Conservation (phyloP, 2,113 vertebrate species). For the Neodon shergylaensis region DNA sequence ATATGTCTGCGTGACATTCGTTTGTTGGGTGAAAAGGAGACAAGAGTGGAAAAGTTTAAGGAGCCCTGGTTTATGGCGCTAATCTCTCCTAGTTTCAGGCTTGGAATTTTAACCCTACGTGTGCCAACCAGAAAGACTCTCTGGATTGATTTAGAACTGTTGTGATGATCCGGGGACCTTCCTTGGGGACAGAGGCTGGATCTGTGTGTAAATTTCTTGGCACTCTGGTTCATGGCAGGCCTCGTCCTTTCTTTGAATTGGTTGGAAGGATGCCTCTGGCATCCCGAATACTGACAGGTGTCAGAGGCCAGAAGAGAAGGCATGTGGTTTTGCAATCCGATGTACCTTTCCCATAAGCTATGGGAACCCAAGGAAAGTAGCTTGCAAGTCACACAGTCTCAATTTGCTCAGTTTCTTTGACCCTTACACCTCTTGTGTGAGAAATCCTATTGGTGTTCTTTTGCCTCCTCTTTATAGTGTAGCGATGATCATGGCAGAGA, state of each 20-base stretch:
- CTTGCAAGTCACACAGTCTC: accelerated
- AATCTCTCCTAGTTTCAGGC: background rate
- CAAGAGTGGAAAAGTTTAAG: background rate
- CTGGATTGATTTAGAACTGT: accelerated
- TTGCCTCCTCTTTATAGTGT: accelerated
- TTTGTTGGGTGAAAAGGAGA: too few species aligned
- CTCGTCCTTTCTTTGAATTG: background rate
- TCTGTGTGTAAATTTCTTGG: background rate
- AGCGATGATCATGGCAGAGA: accelerated
- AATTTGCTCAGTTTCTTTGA: background rate
- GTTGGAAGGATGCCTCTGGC: background rate
- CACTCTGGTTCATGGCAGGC: accelerated
- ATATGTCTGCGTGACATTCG: too few species aligned
- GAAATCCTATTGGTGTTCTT: accelerated
- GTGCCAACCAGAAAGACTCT: background rate
- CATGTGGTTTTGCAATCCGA: background rate
- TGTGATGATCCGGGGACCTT: background rate
- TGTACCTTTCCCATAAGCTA: accelerated
- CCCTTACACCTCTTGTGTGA: background rate
- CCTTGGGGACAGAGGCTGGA: background rate
- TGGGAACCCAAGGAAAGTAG: background rate
- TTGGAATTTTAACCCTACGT: background rate
- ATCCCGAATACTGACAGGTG: background rate
- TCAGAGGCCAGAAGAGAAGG: background rate
- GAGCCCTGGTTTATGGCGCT: background rate